Evolutionary conservation across 2,113 vertebrate genomes (phyloP), one percentile per base, ranked within the genome.

Genomic region (Phaethornis superciliosus): DNA sequence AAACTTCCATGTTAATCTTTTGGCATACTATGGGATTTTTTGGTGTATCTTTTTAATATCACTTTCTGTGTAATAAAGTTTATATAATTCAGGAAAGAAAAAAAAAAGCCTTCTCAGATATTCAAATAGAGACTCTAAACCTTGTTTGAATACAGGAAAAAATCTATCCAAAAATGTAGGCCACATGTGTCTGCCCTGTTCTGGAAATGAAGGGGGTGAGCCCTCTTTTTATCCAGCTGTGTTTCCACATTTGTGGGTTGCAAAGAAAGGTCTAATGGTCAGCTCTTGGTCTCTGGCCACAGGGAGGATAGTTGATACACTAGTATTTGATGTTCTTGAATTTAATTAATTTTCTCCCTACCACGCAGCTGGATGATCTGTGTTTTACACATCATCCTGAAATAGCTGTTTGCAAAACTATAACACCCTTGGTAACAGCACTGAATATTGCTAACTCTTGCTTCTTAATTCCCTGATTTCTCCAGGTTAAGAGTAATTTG

Each of bases 1-100:
- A 94, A 91, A 86, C 42, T 87, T 95, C 77, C 56, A 71, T 47
- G 24, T 40, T 90, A 51, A 37, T 81, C 68, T 26, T 79, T 78
- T 89, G 90, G 76, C 8, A 3, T 59, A 55, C 84, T 91, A 37
- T 52, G 79, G 46, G 32, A 6, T 30, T 70, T 70, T 83, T 63
- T 64, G 4, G 4, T 89, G 27, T 69, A 32, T 59, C 19, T 69
- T 90, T 88, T 95, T 84, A 85, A 74, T 49, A 46, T 28, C 49
- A 70, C 65, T 95, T 88, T 96, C 80, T 89, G 2, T 68, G 54
- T 91, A 87, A 88, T 32, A 5, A 74, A 27, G 54, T 91, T 94
- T 83, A 68, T 82, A 30, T 33, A 44, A 95, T 63, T 72, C 70
- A 72, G 55, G 37, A 12, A 5, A 30, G 12, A 40, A 40, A 40